phyloP scores from a whole-genome alignment of 2,888 invertebrate species.

The Griposia aprilina region DNA sequence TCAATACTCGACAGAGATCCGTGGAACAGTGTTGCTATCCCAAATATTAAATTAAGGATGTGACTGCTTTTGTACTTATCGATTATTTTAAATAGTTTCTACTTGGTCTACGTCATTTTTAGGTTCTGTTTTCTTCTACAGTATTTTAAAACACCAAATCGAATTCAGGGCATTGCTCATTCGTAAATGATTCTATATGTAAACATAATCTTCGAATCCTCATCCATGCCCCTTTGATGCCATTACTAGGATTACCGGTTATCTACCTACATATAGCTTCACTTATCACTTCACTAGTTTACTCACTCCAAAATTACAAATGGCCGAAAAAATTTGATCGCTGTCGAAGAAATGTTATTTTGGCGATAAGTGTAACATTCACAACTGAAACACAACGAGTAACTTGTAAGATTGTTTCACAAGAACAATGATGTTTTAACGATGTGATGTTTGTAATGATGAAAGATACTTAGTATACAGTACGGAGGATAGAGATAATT shows the following conservation, averaged over 20 bases:
- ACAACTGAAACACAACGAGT: conserved; percentile 47
- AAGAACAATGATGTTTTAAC: conserved; percentile 32
- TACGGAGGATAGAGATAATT: conserved; percentile 47
- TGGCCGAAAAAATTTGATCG: conserved; percentile 71
- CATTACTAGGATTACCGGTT: conserved; percentile 35
- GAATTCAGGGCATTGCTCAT: neutral
- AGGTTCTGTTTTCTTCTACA: neutral
- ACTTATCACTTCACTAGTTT: conserved; percentile 12
- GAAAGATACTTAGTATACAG: conserved; percentile 27
- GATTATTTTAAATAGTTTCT: neutral
- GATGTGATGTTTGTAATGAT: conserved; percentile 53
- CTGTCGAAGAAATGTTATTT: conserved; percentile 64
- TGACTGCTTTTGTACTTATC: neutral
- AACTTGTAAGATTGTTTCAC: conserved; percentile 28
- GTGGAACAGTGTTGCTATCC: conserved; percentile 26
- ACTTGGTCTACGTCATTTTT: neutral
- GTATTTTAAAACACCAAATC: neutral
- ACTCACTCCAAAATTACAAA: conserved; percentile 67
- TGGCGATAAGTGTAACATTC: conserved; percentile 38
- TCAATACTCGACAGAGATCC: conserved; percentile 76
- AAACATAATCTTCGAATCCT: neutral
- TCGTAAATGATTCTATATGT: neutral
- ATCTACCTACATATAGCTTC: neutral
- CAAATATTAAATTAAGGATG: conserved; percentile 19
- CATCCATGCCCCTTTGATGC: neutral